phyloP scores from a whole-genome alignment of 1,140 invertebrate genomes.

The Polyergus mexicanus region DNA sequence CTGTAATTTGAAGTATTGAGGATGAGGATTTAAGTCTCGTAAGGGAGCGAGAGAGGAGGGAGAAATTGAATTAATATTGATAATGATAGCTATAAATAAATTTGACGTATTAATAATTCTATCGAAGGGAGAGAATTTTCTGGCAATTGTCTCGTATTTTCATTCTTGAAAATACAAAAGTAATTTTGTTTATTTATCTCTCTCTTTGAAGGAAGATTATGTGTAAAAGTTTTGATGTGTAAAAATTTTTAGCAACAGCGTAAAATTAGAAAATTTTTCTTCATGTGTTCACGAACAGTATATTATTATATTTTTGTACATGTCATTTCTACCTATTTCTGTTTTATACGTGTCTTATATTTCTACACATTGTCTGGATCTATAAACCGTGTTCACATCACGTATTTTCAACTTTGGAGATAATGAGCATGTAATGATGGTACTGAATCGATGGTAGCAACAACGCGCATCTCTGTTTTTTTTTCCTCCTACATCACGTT shows the following conservation, averaged over 20 bases:
- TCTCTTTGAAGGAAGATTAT: no score
- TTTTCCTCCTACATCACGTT: neutral
- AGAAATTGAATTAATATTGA: neutral
- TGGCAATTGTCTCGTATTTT: no score
- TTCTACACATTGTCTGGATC: neutral
- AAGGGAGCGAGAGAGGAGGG: neutral
- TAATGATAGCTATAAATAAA: neutral
- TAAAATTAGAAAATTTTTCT: neutral
- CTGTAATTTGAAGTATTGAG: neutral
- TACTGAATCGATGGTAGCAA: slow-evolving; percentile 27
- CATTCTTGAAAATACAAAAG: no score
- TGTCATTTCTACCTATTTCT: neutral
- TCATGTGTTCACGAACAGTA: neutral
- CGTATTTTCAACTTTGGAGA: neutral
- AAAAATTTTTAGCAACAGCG: neutral
- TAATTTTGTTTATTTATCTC: no score
- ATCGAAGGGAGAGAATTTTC: no score
- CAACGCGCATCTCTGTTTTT: slow-evolving; percentile 10
- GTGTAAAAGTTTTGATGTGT: neutral
- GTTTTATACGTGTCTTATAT: neutral
- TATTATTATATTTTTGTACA: neutral
- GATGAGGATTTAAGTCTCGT: neutral
- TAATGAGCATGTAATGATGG: slow-evolving; percentile 31
- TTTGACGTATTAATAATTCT: no score
- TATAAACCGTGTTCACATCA: neutral